phyloP scores from a whole-genome alignment of 2,888 invertebrate species.

The Papilio gigon region DNA sequence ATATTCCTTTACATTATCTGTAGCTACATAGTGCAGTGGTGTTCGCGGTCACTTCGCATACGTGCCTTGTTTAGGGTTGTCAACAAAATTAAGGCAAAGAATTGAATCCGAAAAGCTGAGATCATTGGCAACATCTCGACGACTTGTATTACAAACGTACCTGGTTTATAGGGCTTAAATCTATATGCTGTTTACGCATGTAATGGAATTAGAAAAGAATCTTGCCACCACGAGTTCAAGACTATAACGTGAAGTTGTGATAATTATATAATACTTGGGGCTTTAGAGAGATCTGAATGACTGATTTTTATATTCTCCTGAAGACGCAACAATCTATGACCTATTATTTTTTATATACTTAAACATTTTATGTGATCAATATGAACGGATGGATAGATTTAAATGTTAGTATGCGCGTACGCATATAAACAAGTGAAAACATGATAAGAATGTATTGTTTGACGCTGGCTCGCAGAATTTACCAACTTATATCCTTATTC shows the following conservation, averaged over 20 bases:
- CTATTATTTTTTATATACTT: neutral
- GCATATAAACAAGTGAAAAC: neutral
- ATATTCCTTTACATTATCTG: neutral
- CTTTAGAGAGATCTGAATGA: too few species aligned
- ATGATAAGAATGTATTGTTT: slow-evolving; percentile 4
- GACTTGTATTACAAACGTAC: neutral
- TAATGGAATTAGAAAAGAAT: neutral
- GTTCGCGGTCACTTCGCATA: slow-evolving; percentile 8
- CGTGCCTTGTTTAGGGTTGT: neutral
- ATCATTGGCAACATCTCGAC: neutral
- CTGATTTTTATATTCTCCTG: too few species aligned
- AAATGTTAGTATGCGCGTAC: neutral
- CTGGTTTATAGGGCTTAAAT: neutral
- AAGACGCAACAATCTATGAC: too few species aligned
- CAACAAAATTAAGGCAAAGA: neutral
- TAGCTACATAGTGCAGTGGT: neutral
- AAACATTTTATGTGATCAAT: neutral
- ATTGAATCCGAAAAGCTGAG: neutral
- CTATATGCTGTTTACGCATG: neutral
- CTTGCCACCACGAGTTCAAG: too few species aligned
- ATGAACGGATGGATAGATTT: neutral
- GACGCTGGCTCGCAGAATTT: neutral
- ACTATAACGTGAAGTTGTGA: too few species aligned
- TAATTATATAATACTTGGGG: too few species aligned
- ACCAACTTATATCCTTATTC: neutral